phyloP scores from a whole-genome alignment of 1,140 invertebrate species.

The Lutraria rhynchaena region DNA sequence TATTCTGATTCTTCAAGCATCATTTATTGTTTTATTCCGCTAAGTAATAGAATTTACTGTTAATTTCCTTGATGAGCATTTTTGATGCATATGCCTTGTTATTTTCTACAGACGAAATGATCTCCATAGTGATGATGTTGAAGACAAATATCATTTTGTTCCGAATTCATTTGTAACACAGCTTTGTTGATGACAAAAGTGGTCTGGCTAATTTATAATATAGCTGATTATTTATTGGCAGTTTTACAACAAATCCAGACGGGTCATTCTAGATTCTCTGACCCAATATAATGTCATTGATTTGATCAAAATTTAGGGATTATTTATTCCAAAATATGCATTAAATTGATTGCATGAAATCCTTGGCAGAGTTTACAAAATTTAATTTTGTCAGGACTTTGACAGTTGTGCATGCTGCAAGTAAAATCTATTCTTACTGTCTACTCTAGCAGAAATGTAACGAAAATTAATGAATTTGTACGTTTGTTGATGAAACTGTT shows the following conservation, averaged over 20 bases:
- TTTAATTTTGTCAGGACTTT: conserved; percentile 57
- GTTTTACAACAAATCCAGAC: conserved; percentile 6
- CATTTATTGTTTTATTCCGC: too few species aligned
- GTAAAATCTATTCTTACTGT: conserved; percentile 32
- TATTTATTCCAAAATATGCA: conserved; percentile 54
- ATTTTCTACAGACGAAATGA: conserved; percentile 15
- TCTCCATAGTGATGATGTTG: conserved; percentile 25
- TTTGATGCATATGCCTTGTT: too few species aligned
- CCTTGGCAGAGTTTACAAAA: conserved; percentile 19
- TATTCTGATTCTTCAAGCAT: too few species aligned
- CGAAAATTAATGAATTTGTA: conserved; percentile 61
- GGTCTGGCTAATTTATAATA: too few species aligned
- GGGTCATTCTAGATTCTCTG: conserved; percentile 4
- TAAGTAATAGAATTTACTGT: too few species aligned
- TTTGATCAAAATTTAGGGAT: conserved; percentile 41
- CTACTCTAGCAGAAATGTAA: conserved; percentile 36
- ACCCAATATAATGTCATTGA: conserved; percentile 47
- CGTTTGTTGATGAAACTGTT: conserved; percentile 1
- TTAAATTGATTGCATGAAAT: conserved; percentile 44
- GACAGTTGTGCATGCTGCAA: conserved; percentile 28
- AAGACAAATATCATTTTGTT: conserved; percentile 26
- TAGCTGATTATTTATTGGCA: background rate
- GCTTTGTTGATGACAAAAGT: too few species aligned
- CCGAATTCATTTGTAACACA: conserved; percentile 7
- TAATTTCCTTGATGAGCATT: too few species aligned